Conservation (phyloP, 2,113 vertebrate species). For the Caracal caracal region DNA sequence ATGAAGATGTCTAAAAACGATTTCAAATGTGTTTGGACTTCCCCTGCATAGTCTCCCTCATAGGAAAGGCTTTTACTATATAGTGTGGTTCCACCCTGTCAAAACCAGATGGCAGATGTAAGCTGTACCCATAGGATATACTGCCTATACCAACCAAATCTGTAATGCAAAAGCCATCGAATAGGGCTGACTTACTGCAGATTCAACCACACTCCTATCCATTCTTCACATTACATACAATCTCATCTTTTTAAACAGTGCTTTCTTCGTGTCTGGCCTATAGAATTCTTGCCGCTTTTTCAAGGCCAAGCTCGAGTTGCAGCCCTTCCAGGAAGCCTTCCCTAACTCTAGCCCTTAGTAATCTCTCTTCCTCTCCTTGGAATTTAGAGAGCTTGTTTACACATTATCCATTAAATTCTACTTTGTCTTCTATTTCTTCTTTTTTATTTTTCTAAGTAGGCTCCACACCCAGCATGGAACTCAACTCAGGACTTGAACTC, state of each 20-base stretch:
- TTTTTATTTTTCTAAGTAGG: too few species aligned
- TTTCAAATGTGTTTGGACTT: not conserved
- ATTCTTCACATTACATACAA: not conserved
- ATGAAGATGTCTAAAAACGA: not conserved
- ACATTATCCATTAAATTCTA: conserved; percentile 19
- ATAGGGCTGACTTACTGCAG: not conserved
- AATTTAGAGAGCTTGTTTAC: conserved; percentile 27
- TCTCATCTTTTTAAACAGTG: not conserved
- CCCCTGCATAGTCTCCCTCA: not conserved
- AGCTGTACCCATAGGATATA: not conserved
- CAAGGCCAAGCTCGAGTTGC: not conserved
- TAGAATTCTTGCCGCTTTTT: conserved; percentile 7
- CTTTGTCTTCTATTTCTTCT: conserved; percentile 13
- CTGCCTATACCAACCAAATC: not conserved
- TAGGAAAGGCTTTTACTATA: not conserved
- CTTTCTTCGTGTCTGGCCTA: conserved; percentile 24
- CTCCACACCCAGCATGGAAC: too few species aligned
- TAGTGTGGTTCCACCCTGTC: not conserved
- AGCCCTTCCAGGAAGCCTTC: not conserved
- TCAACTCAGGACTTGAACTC: too few species aligned
- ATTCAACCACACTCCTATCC: not conserved
- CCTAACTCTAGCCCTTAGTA: not conserved
- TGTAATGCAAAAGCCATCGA: not conserved
- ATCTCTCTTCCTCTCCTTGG: not conserved
- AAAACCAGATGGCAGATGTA: conserved; percentile 21